Base-by-base conservation (phyloP, 2,797 vertebrate genomes). In the Sebastes hubbsi region DNA sequence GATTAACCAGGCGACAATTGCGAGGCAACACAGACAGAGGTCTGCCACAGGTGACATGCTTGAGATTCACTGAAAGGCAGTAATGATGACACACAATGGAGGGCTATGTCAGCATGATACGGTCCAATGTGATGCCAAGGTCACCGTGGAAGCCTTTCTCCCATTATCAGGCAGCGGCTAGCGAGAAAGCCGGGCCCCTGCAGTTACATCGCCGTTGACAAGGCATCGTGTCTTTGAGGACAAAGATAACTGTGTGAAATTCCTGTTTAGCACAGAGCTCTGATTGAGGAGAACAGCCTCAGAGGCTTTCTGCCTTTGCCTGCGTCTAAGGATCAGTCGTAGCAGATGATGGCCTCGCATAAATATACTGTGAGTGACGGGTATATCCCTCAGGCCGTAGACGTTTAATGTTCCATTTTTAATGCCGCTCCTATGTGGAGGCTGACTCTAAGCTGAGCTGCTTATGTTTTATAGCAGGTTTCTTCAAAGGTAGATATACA, bases 211-310 rank as follows among this genome's bases (percentile, higher is more conserved):
- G 61, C 80, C 77, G 85, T 88, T 91, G 92, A 94, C 88, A 91
- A 62, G 85, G 84, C 87, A 84, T 90, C 85, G 91, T 90, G 89
- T 91, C 89, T 92, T 88, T 88, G 86, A 85, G 90, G 88, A 93
- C 92, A 93, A 95, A 95, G 89, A 95, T 95, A 95, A 95, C 92
- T 67, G 87, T 92, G 94, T 94, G 86, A 95, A 87, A 95, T 95
- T 94, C 93, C 85, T 83, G 63, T 71, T 36, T 61, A 87, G 90
- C 86, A 90, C 75, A 78, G 70, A 0, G 38, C 72, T 77, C 76
- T 91, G 91, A 94, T 80, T 77, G 86, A 93, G 87, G 72, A 91
- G 86, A 83, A 71, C 82, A 88, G 91, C 66, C 83, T 80, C 66
- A 16, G 61, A 71, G 78, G 66, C 81, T 83, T 83, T 85, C 74